Conservation (phyloP, 1,140 invertebrate genomes). For the Dolichoris vasculosae region DNA sequence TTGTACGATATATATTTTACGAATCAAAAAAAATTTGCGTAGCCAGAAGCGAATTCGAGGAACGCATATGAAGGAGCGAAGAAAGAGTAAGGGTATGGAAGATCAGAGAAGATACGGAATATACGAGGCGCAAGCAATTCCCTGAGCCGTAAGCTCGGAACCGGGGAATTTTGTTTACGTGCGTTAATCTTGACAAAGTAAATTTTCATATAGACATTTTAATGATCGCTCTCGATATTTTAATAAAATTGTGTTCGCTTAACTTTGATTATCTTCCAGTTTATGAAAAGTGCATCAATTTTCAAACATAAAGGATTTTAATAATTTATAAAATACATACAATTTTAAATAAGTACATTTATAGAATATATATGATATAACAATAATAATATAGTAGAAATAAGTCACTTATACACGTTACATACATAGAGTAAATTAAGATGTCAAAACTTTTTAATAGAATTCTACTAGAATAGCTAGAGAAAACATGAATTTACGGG, state of each 20-base stretch:
- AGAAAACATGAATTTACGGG: too few relatives aligned
- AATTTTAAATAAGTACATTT: too few relatives aligned
- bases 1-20: not conserved
- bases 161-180: not conserved
- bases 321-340: too few relatives aligned
- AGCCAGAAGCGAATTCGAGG: not conserved
- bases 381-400: too few relatives aligned
- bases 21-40: not conserved
- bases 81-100: not conserved
- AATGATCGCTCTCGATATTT: not conserved
- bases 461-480: too few relatives aligned
- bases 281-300: too few relatives aligned
- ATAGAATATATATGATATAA: too few relatives aligned
- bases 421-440: too few relatives aligned
- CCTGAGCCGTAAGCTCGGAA: not conserved
- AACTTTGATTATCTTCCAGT: not conserved
- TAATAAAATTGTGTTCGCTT: not conserved
- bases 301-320: too few relatives aligned
- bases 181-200: not conserved
- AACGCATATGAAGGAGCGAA: not conserved
- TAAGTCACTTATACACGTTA: too few relatives aligned
- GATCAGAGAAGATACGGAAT: not conserved
- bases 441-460: too few relatives aligned
- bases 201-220: not conserved
- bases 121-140: not conserved